Base-by-base conservation (phyloP, 2,113 vertebrate genomes). In the Anser brachyrhynchus region DNA sequence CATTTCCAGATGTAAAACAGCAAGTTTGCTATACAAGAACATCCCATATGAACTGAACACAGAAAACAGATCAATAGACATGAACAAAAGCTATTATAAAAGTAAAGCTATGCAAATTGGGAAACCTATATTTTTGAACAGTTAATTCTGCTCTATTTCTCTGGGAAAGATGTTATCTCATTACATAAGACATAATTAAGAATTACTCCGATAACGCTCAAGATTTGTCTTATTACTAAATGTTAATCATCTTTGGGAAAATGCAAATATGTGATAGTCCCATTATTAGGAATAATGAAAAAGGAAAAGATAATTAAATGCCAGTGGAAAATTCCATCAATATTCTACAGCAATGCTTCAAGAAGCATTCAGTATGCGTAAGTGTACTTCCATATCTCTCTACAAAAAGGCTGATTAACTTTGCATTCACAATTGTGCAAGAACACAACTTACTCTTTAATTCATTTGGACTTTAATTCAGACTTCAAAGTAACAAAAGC, bases 401-500 rank as follows among this genome's bases (percentile, higher is more conserved):
- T 43, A 33, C 23, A 80, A 89, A 85, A 71, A 67, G 6, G 13
- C 19, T 49, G n/a, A 69, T 55, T 43, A 61, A 84, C 43, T 77
- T 90, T 31, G 19, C 59, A 77, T 49, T 92, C 3, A 4, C 28
- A 74, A 51, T 28, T 93, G 69, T 74, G 19, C n/a, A 55, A 46
- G 37, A 92, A 85, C 10, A 87, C 28, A 85, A 23, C 1, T 2
- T 23, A 65, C 5, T 29, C 49, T 57, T 87, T 75, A 92, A 89
- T 35, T 67, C 10, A 33, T 83, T 85, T 49, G 43, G 39, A 81
- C 31, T 71, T 41, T 19, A 87, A 88, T 39, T 59, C 57, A 79
- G n/a, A 70, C 62, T 90, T 95, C 78, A 80, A 77, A 93, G 94
- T 46, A 94, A 83, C 7, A 84, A 71, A 90, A 78, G 25, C 6